A percentile compares a stretch with the other conserved stretches of the same genome.
phyloP scores from a whole-genome alignment of 2,797 vertebrate species.

The Ara ararauna region DNA sequence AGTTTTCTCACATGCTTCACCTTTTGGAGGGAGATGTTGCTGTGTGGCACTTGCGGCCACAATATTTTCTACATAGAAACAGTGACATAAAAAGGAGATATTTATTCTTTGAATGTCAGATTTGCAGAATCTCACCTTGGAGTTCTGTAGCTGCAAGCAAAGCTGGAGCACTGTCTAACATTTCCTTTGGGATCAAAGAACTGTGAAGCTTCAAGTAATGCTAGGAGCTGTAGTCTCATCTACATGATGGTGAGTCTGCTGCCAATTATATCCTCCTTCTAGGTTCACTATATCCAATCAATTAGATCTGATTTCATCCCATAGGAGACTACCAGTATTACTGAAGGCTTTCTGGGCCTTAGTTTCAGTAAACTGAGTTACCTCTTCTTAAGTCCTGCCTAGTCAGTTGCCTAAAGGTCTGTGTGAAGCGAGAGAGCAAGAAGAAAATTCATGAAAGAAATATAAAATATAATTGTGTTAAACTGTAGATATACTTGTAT shows the following conservation, averaged over 20 bases:
- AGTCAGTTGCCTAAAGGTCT: background rate
- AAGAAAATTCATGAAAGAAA: background rate
- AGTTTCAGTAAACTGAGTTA: background rate
- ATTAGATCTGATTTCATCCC: slow-evolving; percentile 7
- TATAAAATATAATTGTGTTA: background rate
- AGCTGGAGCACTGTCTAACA: background rate
- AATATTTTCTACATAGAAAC: background rate
- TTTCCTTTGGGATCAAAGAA: slow-evolving; percentile 47
- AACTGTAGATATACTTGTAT: background rate
- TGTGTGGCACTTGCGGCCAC: background rate
- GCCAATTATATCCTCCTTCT: slow-evolving; percentile 6
- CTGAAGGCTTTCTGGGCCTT: background rate
- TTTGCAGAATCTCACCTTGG: slow-evolving; percentile 10
- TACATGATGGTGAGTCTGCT: background rate
- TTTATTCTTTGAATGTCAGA: background rate
- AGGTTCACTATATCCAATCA: background rate
- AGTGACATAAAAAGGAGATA: background rate
- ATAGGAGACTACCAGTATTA: background rate
- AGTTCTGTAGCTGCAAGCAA: background rate
- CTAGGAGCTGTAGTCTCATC: slow-evolving; percentile 26
- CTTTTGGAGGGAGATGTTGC: background rate
- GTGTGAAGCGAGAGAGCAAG: background rate
- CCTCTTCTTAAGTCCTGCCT: background rate
- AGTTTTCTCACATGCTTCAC: background rate
- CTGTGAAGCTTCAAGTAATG: slow-evolving; percentile 8